Evolutionary conservation across 92 coral and sea anemone species (phyloP).

Genomic region (Actinostola sp.): DNA sequence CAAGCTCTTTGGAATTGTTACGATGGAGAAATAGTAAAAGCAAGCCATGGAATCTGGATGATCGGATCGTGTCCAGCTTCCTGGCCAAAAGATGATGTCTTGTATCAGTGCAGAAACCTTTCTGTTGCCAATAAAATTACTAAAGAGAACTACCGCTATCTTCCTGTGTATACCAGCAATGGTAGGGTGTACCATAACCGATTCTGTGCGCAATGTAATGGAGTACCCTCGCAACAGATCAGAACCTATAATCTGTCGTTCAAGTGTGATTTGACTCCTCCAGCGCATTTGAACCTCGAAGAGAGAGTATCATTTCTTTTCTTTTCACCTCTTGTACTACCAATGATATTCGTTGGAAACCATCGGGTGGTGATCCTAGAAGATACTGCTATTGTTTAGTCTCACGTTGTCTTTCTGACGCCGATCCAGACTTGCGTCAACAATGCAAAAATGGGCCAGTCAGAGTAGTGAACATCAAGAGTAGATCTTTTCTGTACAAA

Average conservation of each 20-base stretch:
- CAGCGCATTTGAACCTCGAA: neutral
- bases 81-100: constrained; percentile 22
- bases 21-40: neutral
- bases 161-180: constrained; percentile 52
- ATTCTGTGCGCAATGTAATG: constrained; percentile 59
- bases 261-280: constrained; percentile 28
- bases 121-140: constrained; percentile 15
- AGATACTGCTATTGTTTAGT: neutral
- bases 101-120: constrained; percentile 8
- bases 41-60: constrained; percentile 41
- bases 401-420: neutral
- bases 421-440: neutral
- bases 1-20: neutral
- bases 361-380: neutral
- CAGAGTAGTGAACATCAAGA: neutral
- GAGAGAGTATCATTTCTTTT: constrained; percentile 11
- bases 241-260: constrained; percentile 2
- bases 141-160: constrained; percentile 19
- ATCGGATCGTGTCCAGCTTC: constrained; percentile 34
- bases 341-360: neutral
- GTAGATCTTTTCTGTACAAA: neutral
- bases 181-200: constrained; percentile 60
- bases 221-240: constrained; percentile 5
- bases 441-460: neutral
- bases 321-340: constrained; percentile 19